Base-by-base conservation (phyloP, 2,888 invertebrate species). In the Strigamia crassipes region DNA sequence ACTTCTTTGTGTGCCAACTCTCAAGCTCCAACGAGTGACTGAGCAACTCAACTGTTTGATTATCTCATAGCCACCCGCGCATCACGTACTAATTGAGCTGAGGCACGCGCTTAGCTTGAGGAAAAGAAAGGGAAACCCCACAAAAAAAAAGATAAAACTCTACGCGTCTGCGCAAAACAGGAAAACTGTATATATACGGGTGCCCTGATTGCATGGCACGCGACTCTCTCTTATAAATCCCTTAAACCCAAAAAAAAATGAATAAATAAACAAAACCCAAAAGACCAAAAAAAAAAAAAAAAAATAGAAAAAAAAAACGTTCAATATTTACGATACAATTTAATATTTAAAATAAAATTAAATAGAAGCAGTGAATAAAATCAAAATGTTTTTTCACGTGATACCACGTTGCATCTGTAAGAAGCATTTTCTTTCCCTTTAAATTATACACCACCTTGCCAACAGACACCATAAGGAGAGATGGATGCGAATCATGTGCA, bases 401-500 rank as follows among this genome's bases (percentile, higher is more conserved):
- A 18, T 18, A 56, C 56, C n/a, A n/a, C 13, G 5, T 31, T 27
- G 73, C 73, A 73, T 73, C 73, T 73, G 73, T 73, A 73, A 1
- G 31, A 31, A 31, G n/a, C 8, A 31, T 73, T 73, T 31, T 31
- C n/a, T 73, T 27, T 10, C 73, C 73, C 27, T 73, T 73, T 73
- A 73, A 73, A 73, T 73, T 73, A 73, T 31, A 73, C 73, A 73
- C 73, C 73, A 73, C 73, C 73, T 73, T 73, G 73, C 73, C 73
- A 73, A 73, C 73, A 73, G 73, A 73, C 73, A 73, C 73, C 73
- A 73, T 31, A 73, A 73, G 73, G 73, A 73, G 73, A 73, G 73
- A 73, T 73, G 73, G 73, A 73, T 73, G 73, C 73, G 73, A 73
- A 73, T 73, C 73, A 73, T 73, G 73, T 73, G 73, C 73, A 73